phyloP scores from a whole-genome alignment of 2,888 invertebrate species.

The Drosophila hamatofila region DNA sequence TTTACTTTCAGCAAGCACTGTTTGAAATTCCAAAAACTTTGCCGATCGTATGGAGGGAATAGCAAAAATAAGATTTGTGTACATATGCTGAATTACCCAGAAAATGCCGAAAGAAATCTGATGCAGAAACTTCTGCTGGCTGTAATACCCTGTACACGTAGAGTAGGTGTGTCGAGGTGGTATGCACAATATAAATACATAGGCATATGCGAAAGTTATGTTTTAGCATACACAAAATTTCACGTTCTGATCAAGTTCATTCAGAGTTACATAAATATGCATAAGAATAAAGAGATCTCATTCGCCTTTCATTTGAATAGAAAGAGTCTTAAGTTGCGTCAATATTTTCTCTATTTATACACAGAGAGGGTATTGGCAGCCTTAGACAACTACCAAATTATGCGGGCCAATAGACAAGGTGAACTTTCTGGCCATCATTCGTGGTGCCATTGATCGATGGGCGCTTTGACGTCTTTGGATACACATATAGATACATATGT shows the following conservation, averaged over 20 bases:
- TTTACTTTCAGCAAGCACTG: conserved; percentile 69
- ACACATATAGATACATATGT: conserved; percentile 14
- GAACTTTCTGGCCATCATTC: conserved; percentile 55
- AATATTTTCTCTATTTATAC: not conserved
- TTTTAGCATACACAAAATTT: not conserved
- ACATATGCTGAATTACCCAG: conserved; percentile 33
- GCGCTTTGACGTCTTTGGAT: conserved; percentile 61
- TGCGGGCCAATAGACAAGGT: conserved; percentile 58
- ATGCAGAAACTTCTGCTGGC: not conserved
- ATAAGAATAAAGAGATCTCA: not conserved
- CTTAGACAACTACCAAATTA: conserved; percentile 28
- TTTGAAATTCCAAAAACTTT: conserved; percentile 47
- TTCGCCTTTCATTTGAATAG: not conserved
- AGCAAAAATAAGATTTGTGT: conserved; percentile 38
- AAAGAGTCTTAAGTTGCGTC: not conserved
- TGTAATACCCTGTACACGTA: not conserved
- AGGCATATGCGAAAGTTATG: not conserved
- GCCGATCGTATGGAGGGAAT: conserved; percentile 44
- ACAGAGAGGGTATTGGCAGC: conserved; percentile 43
- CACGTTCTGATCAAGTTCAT: not conserved
- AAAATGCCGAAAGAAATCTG: conserved; percentile 21
- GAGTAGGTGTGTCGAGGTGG: not conserved
- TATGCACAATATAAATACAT: not conserved
- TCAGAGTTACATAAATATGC: not conserved
- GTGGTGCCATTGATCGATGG: conserved; percentile 65